These are phyloP conservation scores for Meandrusa payeni DNA, from an alignment of 2,888 invertebrate genomes.

Conservation along the genomic window DNA sequence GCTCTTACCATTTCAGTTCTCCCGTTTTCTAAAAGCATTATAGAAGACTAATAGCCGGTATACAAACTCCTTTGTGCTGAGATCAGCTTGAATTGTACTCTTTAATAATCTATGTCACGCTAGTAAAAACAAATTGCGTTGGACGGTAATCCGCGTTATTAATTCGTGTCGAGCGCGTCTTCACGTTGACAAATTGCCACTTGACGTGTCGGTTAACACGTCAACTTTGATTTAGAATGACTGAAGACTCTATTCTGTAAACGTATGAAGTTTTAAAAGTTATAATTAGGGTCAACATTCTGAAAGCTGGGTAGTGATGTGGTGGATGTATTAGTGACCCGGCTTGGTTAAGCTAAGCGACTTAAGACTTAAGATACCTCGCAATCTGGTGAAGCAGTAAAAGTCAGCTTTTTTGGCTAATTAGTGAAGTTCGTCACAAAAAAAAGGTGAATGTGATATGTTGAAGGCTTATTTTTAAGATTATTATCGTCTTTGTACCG, in stretches of 20 bases:
- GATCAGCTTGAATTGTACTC: slow-evolving; percentile 16
- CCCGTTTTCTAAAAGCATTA: slow-evolving; percentile 21
- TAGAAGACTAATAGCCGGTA: slow-evolving; percentile 24
- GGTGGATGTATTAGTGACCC: no score
- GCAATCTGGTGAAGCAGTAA: no score
- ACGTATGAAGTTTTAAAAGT: no score
- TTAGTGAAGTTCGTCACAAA: no score
- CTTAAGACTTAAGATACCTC: no score
- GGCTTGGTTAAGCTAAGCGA: no score
- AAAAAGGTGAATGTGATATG: no score
- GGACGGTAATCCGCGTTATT: slow-evolving; percentile 22
- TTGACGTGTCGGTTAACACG: slow-evolving; percentile 22
- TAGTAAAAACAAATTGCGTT: slow-evolving; percentile 4
- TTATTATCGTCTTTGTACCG: no score
- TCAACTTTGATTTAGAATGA: slow-evolving; percentile 18
- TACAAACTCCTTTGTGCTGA: slow-evolving; percentile 25
- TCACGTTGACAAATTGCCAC: slow-evolving; percentile 26
- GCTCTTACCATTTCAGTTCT: slow-evolving; percentile 23
- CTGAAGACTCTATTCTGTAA: background rate
- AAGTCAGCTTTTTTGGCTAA: no score
- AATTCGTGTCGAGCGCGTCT: slow-evolving; percentile 23
- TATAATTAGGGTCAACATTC: no score
- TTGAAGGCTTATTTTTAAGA: no score
- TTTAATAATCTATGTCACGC: slow-evolving; percentile 15
- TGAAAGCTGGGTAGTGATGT: no score